A percentile compares a stretch with the other conserved stretches of the same genome.
Conservation (phyloP, 2,888 invertebrate species). For the Trichacis sp. region DNA sequence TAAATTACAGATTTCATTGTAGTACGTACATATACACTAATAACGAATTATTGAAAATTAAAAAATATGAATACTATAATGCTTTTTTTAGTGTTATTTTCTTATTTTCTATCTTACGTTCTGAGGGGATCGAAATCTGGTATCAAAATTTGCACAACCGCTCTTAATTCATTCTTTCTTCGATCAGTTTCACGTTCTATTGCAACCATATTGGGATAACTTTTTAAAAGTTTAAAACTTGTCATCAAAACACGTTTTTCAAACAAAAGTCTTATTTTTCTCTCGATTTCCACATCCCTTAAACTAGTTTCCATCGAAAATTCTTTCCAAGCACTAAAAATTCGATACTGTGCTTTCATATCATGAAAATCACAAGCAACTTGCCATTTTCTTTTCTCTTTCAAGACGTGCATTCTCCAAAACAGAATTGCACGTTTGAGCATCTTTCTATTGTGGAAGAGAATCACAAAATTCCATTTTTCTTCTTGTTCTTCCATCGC, state of each 20-base stretch:
- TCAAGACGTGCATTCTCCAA: conserved; percentile 48
- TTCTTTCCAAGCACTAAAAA: conserved; percentile 71
- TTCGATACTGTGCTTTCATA: conserved; percentile 72
- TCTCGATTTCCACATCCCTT: conserved; percentile 42
- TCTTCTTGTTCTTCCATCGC: conserved; percentile 39
- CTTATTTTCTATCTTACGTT: too few species aligned
- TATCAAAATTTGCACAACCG: conserved; percentile 58
- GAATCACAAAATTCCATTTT: conserved; percentile 47
- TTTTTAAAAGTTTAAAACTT: conserved; percentile 56
- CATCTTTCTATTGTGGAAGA: conserved; percentile 51
- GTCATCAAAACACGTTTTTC: conserved; percentile 45
- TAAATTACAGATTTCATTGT: too few species aligned
- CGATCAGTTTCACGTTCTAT: conserved; percentile 58
- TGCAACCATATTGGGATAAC: conserved; percentile 51
- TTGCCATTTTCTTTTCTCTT: conserved; percentile 72
- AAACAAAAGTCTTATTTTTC: conserved; percentile 45
- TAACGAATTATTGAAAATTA: too few species aligned
- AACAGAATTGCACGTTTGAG: conserved; percentile 44
- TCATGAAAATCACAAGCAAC: conserved; percentile 82
- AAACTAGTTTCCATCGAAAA: conserved; percentile 69
- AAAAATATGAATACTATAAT: too few species aligned
- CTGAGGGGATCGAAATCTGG: conserved; percentile 58
- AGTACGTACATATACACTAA: too few species aligned
- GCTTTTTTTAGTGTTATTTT: too few species aligned
- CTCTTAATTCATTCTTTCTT: conserved; percentile 56